These are phyloP conservation scores for Hypena proboscidalis DNA, from an alignment of 2,888 invertebrate genomes.

Conservation along the genomic window DNA sequence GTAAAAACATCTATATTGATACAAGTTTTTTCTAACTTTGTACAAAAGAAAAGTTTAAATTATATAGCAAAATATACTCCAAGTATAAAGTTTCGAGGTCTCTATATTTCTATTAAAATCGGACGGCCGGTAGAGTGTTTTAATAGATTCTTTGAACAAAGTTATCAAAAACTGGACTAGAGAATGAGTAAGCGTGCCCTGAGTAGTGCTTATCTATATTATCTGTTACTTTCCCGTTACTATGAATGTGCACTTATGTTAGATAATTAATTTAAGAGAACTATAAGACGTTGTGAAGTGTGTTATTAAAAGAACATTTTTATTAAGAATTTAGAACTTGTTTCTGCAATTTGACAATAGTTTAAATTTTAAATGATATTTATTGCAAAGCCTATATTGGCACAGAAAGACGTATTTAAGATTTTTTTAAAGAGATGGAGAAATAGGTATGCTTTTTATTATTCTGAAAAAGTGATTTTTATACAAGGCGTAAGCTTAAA, in stretches of 20 bases:
- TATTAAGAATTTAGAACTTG: slow-evolving; percentile 43
- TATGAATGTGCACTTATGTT: slow-evolving; percentile 45
- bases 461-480: slow-evolving; percentile 42
- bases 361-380: slow-evolving; percentile 45
- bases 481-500: slow-evolving; percentile 45
- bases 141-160: slow-evolving; percentile 33
- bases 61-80: slow-evolving; percentile 3
- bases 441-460: slow-evolving; percentile 41
- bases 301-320: slow-evolving; percentile 46
- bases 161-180: slow-evolving; percentile 26
- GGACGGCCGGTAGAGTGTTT: slow-evolving; percentile 4
- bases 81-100: slow-evolving; percentile 1
- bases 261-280: slow-evolving; percentile 42
- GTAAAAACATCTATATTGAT: slow-evolving; percentile 9
- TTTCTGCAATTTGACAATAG: slow-evolving; percentile 61
- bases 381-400: slow-evolving; percentile 43
- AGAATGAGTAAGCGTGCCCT: slow-evolving; percentile 11
- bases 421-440: slow-evolving; percentile 29
- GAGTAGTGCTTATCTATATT: slow-evolving; percentile 21
- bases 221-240: slow-evolving; percentile 33
- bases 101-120: slow-evolving; percentile 18
- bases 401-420: slow-evolving; percentile 37
- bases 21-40: slow-evolving; percentile 36
- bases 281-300: slow-evolving; percentile 49
- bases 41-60: slow-evolving; percentile 21